Conservation (phyloP, 2,888 invertebrate species). For the Phyllotreta cruciferae region DNA sequence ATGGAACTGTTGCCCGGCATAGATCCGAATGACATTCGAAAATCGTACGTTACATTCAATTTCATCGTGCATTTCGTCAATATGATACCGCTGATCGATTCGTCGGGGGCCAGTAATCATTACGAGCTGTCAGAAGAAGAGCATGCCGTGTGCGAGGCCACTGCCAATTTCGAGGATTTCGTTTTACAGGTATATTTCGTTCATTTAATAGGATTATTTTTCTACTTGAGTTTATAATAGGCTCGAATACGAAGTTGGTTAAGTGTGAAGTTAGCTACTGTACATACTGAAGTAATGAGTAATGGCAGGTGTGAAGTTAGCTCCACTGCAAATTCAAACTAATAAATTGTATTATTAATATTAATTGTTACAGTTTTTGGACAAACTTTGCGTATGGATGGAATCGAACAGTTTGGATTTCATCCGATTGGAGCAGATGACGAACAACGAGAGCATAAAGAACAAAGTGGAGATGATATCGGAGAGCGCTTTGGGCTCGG, state of each 20-base stretch:
- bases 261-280: too few relatives aligned
- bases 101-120: slow-evolving; percentile 75
- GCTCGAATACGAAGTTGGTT: too few relatives aligned
- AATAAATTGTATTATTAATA: too few relatives aligned
- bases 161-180: slow-evolving; percentile 89
- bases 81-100: slow-evolving; percentile 85
- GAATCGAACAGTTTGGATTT: slow-evolving; percentile 75
- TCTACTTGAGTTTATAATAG: background rate
- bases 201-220: too few relatives aligned
- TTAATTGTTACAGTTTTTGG: slow-evolving; percentile 68
- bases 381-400: slow-evolving; percentile 75
- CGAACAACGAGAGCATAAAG: slow-evolving; percentile 64
- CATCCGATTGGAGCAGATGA: slow-evolving; percentile 70
- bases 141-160: slow-evolving; percentile 75
- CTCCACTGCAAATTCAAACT: too few relatives aligned
- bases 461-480: slow-evolving; percentile 75
- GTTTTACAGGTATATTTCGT: slow-evolving; percentile 78
- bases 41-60: slow-evolving; percentile 78
- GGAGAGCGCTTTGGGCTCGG: slow-evolving; percentile 73
- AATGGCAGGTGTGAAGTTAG: too few relatives aligned
- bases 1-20: slow-evolving; percentile 85
- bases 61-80: slow-evolving; percentile 79
- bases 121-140: slow-evolving; percentile 79
- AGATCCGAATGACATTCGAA: slow-evolving; percentile 86
- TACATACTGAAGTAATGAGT: too few relatives aligned